phyloP scores from a whole-genome alignment of 2,888 invertebrate species.

The Ectemnius continuus region DNA sequence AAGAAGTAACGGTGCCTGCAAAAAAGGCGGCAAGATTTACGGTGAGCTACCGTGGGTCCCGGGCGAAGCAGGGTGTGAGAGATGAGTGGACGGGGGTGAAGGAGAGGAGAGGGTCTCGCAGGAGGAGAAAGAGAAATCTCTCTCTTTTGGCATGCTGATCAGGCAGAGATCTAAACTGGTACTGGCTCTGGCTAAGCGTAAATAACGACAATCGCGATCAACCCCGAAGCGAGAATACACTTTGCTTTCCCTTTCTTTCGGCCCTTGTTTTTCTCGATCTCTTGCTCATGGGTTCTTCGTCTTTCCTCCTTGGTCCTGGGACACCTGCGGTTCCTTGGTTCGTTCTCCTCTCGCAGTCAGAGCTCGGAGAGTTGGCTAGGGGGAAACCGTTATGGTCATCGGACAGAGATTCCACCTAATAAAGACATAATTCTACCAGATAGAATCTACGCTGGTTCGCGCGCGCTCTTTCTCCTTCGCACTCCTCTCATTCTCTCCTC shows the following conservation, averaged over 20 bases:
- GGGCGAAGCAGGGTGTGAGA: slow-evolving; percentile 11
- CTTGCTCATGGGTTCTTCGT: slow-evolving; percentile 2
- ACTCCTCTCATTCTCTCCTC: slow-evolving; percentile 8
- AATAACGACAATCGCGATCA: slow-evolving; percentile 48
- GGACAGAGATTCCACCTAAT: slow-evolving; percentile 69
- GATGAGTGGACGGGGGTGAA: not conserved
- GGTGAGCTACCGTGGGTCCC: slow-evolving; percentile 50
- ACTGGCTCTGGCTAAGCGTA: slow-evolving; percentile 8
- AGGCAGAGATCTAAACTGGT: slow-evolving; percentile 8
- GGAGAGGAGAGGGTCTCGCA: too few species aligned
- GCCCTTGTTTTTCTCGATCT: slow-evolving; percentile 13
- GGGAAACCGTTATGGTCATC: slow-evolving; percentile 69
- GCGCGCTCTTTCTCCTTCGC: slow-evolving; percentile 27
- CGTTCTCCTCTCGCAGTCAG: slow-evolving; percentile 10
- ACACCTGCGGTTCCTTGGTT: slow-evolving; percentile 64
- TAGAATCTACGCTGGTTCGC: slow-evolving; percentile 65
- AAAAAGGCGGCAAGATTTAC: slow-evolving; percentile 58
- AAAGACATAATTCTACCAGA: slow-evolving; percentile 74
- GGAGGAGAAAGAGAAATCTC: not conserved
- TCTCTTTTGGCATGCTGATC: not conserved
- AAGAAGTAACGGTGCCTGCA: slow-evolving; percentile 60
- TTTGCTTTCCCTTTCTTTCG: slow-evolving; percentile 15
- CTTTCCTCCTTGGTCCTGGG: slow-evolving; percentile 33
- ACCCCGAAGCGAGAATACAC: slow-evolving; percentile 12
- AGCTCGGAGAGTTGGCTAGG: not conserved